Evolutionary conservation across 2,888 invertebrate species (phyloP).

Genomic region (Ariolimax columbianus): DNA sequence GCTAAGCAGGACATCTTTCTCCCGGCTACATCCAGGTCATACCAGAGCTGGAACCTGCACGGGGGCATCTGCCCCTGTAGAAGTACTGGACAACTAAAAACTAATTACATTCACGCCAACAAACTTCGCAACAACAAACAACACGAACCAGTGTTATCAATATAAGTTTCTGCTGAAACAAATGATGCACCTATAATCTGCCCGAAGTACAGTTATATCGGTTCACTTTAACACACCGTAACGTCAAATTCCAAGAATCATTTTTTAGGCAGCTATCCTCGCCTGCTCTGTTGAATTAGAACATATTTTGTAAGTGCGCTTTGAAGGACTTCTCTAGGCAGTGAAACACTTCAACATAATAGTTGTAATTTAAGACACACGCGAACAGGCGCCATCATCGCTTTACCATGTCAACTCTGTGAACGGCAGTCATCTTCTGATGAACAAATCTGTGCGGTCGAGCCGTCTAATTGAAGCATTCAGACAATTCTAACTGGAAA

Average conservation of each 20-base stretch:
- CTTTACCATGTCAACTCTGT: not conserved
- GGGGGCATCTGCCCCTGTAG: no score
- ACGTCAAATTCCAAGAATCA: not conserved
- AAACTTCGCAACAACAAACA: no score
- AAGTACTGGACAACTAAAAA: no score
- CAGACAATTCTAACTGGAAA: not conserved
- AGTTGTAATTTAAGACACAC: constrained; percentile 7
- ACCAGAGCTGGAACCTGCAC: no score
- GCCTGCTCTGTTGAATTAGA: not conserved
- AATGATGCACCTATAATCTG: no score
- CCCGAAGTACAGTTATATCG: no score
- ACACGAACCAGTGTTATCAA: no score
- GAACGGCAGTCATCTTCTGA: not conserved
- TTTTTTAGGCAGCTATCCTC: not conserved
- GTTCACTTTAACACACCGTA: no score
- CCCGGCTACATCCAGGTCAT: no score
- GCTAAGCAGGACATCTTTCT: no score
- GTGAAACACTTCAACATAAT: not conserved
- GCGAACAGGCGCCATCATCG: not conserved
- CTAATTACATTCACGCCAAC: no score
- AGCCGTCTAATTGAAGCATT: not conserved
- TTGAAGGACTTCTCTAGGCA: not conserved
- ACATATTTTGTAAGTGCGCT: not conserved
- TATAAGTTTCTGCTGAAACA: no score
- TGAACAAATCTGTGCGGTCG: not conserved